Percentiles rank a stretch among this genome's conserved stretches.
phyloP scores from a whole-genome alignment of 2,888 invertebrate species.

The Hermaeophaga mercurialis region DNA sequence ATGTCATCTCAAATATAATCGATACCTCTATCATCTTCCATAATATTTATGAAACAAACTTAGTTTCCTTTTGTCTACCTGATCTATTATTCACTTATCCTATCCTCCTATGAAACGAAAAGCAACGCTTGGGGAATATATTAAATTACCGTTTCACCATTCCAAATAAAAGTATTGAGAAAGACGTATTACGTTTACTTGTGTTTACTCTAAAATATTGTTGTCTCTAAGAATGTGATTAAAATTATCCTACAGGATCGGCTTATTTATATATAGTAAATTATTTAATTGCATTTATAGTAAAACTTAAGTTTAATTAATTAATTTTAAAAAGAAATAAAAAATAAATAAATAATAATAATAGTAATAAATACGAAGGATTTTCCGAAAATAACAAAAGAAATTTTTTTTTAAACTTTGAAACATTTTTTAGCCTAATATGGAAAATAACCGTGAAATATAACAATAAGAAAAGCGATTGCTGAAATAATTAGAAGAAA shows the following conservation, averaged over 20 bases:
- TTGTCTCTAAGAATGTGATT: not conserved
- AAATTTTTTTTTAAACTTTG: too few species aligned
- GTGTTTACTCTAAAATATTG: constrained; percentile 1
- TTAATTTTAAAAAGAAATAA: too few species aligned
- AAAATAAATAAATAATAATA: too few species aligned
- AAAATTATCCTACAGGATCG: not conserved
- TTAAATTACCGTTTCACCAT: constrained; percentile 4
- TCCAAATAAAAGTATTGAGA: constrained; percentile 1
- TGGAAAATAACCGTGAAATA: too few species aligned
- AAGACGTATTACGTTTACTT: not conserved
- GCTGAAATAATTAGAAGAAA: too few species aligned
- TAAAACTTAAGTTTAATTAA: too few species aligned
- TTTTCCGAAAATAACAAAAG: too few species aligned
- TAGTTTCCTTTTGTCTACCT: constrained; percentile 14
- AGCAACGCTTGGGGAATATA: constrained; percentile 3
- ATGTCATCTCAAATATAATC: not conserved
- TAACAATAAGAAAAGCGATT: too few species aligned
- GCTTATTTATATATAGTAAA: not conserved
- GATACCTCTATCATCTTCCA: constrained; percentile 5
- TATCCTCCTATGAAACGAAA: not conserved
- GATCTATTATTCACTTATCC: constrained; percentile 13
- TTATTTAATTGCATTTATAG: too few species aligned
- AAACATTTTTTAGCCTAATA: too few species aligned
- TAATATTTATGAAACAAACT: constrained; percentile 12
- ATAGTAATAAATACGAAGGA: too few species aligned